Conservation (phyloP, 2,888 invertebrate species). For the Caenorhabditis panamensis region DNA sequence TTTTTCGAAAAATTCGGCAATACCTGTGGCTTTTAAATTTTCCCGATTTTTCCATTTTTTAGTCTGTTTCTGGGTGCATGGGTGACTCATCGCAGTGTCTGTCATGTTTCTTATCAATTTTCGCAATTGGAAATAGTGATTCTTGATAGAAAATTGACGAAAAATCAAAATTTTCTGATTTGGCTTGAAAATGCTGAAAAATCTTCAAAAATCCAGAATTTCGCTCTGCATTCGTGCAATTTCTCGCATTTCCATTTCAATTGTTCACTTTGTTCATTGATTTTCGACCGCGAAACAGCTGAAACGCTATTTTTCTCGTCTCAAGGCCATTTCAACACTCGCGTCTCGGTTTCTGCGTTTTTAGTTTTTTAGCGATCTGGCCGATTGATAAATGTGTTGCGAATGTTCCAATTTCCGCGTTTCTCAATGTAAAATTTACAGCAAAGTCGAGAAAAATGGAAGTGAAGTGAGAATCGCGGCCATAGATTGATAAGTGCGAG, state of each 20-base stretch:
- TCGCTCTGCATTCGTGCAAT: background rate
- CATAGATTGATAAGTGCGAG: too few relatives aligned
- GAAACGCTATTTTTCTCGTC: background rate
- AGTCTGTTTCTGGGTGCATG: too few relatives aligned
- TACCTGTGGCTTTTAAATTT: too few relatives aligned
- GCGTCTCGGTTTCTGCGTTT: conserved; percentile 1
- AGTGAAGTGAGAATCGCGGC: too few relatives aligned
- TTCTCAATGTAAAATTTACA: background rate
- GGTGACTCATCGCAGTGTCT: background rate
- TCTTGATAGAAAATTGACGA: too few relatives aligned
- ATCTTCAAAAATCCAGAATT: too few relatives aligned
- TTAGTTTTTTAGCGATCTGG: conserved; percentile 1
- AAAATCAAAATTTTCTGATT: too few relatives aligned
- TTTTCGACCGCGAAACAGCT: background rate
- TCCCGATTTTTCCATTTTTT: background rate
- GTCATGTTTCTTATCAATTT: background rate
- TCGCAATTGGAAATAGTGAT: background rate
- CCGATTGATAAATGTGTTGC: conserved; percentile 12
- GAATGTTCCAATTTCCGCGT: background rate
- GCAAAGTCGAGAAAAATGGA: background rate
- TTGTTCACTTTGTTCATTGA: background rate
- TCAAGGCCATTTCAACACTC: background rate
- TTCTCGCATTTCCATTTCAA: background rate
- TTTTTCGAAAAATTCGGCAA: background rate
- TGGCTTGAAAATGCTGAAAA: too few relatives aligned